phyloP scores from a whole-genome alignment of 1,140 invertebrate species.

The Cydia amplana region DNA sequence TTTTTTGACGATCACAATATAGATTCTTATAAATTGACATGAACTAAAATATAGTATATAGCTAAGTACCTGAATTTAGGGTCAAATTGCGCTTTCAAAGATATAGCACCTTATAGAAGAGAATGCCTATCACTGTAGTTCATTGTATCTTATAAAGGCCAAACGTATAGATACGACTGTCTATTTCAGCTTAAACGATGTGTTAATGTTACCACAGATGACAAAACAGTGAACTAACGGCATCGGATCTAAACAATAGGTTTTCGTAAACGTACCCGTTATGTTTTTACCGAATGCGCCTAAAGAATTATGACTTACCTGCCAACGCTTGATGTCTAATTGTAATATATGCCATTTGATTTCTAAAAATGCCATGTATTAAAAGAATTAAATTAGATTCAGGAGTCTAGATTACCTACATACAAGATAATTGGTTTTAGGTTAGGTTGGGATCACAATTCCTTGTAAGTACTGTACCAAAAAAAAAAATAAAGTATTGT shows the following conservation, averaged over 20 bases:
- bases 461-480: background rate
- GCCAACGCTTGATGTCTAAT: background rate
- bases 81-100: background rate
- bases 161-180: background rate
- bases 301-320: background rate
- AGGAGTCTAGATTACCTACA: too few relatives aligned
- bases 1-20: too few relatives aligned
- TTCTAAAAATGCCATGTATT: background rate
- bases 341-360: background rate
- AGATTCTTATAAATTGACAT: too few relatives aligned
- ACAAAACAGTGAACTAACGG: constrained; percentile 14
- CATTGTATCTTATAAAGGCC: background rate
- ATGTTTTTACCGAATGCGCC: background rate
- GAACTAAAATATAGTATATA: too few relatives aligned
- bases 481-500: background rate
- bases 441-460: background rate
- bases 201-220: constrained; percentile 7
- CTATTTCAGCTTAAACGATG: constrained; percentile 11
- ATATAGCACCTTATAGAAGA: background rate
- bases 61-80: background rate
- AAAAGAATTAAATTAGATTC: too few relatives aligned
- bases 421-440: background rate
- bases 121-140: background rate
- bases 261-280: constrained; percentile 6
- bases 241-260: constrained; percentile 11